phyloP scores from a whole-genome alignment of 1,140 invertebrate species.

The Cotesia typhae region DNA sequence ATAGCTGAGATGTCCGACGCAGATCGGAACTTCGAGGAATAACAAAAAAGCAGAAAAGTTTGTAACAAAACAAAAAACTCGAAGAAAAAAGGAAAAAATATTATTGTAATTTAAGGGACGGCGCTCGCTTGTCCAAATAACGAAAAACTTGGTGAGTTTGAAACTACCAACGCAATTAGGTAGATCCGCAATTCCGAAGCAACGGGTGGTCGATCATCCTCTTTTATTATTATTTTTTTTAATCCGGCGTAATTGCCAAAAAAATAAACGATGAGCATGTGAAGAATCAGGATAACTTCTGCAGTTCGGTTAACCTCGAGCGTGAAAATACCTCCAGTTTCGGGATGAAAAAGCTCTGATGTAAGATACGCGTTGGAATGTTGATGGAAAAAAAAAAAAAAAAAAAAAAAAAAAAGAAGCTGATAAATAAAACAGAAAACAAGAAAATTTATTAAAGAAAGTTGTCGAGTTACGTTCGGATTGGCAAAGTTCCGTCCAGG shows the following conservation, averaged over 20 bases:
- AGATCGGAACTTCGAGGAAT: neutral
- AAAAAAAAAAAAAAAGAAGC: neutral
- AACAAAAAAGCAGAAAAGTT: neutral
- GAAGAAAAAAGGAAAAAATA: conserved; percentile 4
- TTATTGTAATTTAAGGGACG: conserved; percentile 18
- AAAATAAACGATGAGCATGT: neutral
- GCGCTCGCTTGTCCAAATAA: conserved; percentile 19
- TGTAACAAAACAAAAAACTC: neutral
- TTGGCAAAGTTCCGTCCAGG: conserved; percentile 13
- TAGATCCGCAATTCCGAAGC: conserved; percentile 12
- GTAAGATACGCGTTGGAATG: neutral
- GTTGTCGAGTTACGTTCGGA: neutral
- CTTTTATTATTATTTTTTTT: conserved; percentile 20
- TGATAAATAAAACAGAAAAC: neutral
- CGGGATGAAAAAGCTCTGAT: conserved; percentile 1
- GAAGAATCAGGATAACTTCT: conserved; percentile 6
- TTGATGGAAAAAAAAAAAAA: conserved; percentile 5
- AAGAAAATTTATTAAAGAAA: neutral
- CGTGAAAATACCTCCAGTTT: neutral
- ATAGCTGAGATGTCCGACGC: conserved; percentile 18
- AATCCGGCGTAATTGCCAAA: conserved; percentile 9
- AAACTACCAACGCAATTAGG: conserved; percentile 26
- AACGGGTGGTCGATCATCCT: conserved; percentile 27
- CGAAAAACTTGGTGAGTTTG: conserved; percentile 26
- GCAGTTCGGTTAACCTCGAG: neutral